Percentiles rank a stretch among this genome's conserved stretches.
Conservation (phyloP, 2,113 vertebrate genomes). For the Cricetomys ansorgei region DNA sequence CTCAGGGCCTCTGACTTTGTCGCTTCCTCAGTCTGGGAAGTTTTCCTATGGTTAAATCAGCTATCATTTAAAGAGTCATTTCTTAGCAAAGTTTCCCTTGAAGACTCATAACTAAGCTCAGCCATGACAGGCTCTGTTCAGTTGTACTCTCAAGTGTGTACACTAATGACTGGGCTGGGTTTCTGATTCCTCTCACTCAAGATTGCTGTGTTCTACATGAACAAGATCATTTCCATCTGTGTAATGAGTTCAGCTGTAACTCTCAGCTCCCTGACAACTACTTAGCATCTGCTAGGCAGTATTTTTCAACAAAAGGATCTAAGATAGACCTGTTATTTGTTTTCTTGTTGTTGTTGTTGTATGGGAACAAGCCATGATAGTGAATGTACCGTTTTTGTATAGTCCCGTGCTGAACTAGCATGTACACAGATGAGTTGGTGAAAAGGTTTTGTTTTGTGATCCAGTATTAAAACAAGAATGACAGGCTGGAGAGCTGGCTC, state of each 20-base stretch:
- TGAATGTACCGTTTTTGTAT: background rate
- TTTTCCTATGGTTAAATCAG: background rate
- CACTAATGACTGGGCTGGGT: background rate
- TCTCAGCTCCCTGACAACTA: background rate
- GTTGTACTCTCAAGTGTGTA: background rate
- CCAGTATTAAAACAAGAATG: background rate
- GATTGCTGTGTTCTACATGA: background rate
- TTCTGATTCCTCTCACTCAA: background rate
- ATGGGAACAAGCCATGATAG: background rate
- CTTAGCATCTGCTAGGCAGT: background rate
- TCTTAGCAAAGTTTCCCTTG: background rate
- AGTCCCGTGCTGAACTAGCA: background rate
- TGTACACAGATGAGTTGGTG: background rate
- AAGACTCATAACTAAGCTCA: background rate
- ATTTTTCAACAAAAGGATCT: conserved; percentile 16
- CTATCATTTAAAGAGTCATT: background rate
- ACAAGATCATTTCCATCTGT: background rate
- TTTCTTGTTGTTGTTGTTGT: too few species aligned
- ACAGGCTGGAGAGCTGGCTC: background rate
- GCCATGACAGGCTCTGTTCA: background rate
- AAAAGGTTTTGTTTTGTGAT: background rate
- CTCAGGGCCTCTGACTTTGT: background rate
- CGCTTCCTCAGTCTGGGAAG: background rate
- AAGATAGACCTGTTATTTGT: background rate
- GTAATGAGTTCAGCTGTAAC: background rate